Evolutionary conservation across 2,113 vertebrate genomes (phyloP).

Genomic region (Brachyhypopomus occidentalis): DNA sequence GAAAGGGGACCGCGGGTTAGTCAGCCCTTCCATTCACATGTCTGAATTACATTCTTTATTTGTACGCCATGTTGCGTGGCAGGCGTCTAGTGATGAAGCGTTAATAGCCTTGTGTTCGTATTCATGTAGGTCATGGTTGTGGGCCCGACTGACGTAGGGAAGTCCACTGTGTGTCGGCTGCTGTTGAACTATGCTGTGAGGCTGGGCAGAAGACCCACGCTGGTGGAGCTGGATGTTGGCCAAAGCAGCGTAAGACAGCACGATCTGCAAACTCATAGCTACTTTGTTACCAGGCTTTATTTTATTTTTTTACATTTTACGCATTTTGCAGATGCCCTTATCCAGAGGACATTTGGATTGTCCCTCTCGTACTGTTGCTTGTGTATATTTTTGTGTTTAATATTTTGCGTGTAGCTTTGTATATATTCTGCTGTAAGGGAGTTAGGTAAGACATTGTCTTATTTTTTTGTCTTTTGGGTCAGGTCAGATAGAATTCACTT

Average conservation of each 20-base stretch:
- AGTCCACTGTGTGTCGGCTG: conserved; percentile 88
- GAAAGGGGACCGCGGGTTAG: conserved; percentile 87
- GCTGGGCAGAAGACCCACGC: conserved; percentile 92
- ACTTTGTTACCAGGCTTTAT: not conserved
- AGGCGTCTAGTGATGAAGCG: not conserved
- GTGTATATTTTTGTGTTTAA: too few species aligned
- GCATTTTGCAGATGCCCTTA: too few species aligned
- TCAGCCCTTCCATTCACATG: not conserved
- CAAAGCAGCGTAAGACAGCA: conserved; percentile 83
- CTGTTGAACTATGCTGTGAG: conserved; percentile 93
- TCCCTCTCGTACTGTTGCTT: too few species aligned
- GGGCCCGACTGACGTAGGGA: conserved; percentile 94
- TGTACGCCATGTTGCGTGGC: not conserved
- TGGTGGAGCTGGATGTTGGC: conserved; percentile 95
- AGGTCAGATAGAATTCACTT: too few species aligned
- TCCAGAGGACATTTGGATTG: too few species aligned
- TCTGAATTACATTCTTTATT: not conserved
- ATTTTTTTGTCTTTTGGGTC: too few species aligned
- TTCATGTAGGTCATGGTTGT: conserved; percentile 88
- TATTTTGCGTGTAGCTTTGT: too few species aligned
- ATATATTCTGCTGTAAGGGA: too few species aligned
- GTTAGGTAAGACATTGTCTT: too few species aligned
- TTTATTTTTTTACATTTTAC: not conserved
- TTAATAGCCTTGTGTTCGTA: not conserved
- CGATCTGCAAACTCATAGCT: not conserved